Percentiles rank a stretch among this genome's conserved stretches.
These are phyloP conservation scores for Chamaetylas fuelleborni DNA, from an alignment of 2,113 vertebrate genomes.

Conservation along the genomic window DNA sequence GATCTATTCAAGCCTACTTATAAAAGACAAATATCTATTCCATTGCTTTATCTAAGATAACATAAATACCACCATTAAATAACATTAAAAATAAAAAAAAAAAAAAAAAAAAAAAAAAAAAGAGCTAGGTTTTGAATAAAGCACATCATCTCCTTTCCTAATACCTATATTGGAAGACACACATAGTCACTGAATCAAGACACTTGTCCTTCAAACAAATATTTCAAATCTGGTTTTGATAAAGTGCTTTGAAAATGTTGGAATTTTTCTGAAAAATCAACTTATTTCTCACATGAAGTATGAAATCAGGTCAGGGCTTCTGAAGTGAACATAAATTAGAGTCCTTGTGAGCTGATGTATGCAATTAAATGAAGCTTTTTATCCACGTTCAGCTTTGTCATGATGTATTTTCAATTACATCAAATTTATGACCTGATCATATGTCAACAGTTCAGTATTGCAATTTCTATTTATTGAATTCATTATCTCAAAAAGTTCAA, in stretches of 20 bases:
- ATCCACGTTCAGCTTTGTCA: neutral
- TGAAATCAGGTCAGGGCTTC: neutral
- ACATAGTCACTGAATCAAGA: neutral
- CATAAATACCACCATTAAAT: neutral
- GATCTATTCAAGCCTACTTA: neutral
- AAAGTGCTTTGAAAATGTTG: neutral
- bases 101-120: too few species aligned
- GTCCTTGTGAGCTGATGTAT: neutral
- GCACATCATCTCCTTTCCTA: neutral
- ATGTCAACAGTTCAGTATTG: neutral
- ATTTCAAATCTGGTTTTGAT: neutral
- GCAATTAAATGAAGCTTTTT: neutral
- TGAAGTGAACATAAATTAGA: neutral
- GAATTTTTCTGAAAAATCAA: neutral
- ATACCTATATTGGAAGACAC: neutral
- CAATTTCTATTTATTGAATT: neutral
- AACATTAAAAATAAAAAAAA: too few species aligned
- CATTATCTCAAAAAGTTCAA: neutral
- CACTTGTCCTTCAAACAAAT: neutral
- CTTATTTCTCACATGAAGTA: neutral
- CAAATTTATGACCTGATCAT: neutral
- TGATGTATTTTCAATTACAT: neutral
- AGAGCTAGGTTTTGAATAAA: neutral
- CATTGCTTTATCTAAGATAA: neutral
- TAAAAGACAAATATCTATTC: neutral